Evolutionary conservation across 2,113 vertebrate species (phyloP).

Genomic region (Chionis minor): DNA sequence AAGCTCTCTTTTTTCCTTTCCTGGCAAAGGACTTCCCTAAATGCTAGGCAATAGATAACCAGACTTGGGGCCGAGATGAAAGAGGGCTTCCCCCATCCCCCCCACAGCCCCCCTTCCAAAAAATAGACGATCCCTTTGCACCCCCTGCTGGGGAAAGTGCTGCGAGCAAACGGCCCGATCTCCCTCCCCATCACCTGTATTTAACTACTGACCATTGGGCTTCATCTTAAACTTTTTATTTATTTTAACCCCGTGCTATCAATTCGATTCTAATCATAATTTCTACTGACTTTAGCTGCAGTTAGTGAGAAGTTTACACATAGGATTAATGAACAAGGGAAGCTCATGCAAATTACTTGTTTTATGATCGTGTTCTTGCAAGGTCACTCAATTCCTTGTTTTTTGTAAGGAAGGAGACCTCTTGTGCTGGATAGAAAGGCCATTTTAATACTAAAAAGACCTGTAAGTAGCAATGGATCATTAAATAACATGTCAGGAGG

Average conservation of each 20-base stretch:
- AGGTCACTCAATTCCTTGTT: background rate
- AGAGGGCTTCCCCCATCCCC: background rate
- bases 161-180: background rate
- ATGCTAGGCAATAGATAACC: background rate
- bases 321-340: background rate
- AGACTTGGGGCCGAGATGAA: too few species aligned
- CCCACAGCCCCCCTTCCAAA: too few species aligned
- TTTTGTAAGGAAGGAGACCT: background rate
- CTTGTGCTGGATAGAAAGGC: background rate
- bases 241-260: background rate
- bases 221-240: background rate
- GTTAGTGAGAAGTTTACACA: background rate
- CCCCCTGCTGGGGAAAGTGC: conserved; percentile 8
- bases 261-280: background rate
- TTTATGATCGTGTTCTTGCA: background rate
- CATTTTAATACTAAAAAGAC: background rate
- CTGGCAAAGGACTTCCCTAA: background rate
- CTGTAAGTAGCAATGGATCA: background rate
- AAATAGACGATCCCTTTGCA: background rate
- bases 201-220: rapidly evolving
- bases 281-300: background rate
- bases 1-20: background rate
- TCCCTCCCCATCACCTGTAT: rapidly evolving
- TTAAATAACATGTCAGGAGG: background rate
- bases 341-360: background rate